Conservation (phyloP, 1,140 invertebrate species). For the Drosophila lowei region DNA sequence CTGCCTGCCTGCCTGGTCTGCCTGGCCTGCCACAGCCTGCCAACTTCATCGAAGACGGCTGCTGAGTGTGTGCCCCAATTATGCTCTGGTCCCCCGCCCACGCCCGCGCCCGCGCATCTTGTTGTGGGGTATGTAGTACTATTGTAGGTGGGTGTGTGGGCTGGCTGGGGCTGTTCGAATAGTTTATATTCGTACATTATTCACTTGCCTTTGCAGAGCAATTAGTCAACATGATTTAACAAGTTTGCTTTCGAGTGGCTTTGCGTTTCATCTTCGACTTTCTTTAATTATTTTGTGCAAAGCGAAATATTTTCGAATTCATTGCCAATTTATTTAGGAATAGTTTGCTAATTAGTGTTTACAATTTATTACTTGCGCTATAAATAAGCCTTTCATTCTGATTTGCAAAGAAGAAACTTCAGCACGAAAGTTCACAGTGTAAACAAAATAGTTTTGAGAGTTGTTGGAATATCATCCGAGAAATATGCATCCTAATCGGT, state of each 20-base stretch:
- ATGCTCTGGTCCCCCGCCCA: slow-evolving; percentile 14
- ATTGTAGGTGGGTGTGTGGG: slow-evolving; percentile 7
- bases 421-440: background rate
- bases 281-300: slow-evolving; percentile 44
- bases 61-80: slow-evolving; percentile 50
- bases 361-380: slow-evolving; percentile 57
- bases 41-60: slow-evolving; percentile 5
- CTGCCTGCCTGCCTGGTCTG: slow-evolving; percentile 18
- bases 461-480: slow-evolving; percentile 2
- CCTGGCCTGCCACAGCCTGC: background rate
- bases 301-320: slow-evolving; percentile 37
- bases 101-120: slow-evolving; percentile 13
- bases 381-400: slow-evolving; percentile 34
- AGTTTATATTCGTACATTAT: slow-evolving; percentile 49
- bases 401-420: slow-evolving; percentile 3
- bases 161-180: slow-evolving; percentile 44
- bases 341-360: slow-evolving; percentile 61
- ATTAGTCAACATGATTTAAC: slow-evolving; percentile 76
- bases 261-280: slow-evolving; percentile 10
- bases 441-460: slow-evolving; percentile 24
- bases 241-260: slow-evolving; percentile 52
- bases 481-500: background rate
- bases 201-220: slow-evolving; percentile 52
- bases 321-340: slow-evolving; percentile 65
- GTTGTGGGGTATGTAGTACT: slow-evolving; percentile 20